Evolutionary conservation across 2,113 vertebrate genomes (phyloP).

Genomic region (Capricornis sumatraensis): DNA sequence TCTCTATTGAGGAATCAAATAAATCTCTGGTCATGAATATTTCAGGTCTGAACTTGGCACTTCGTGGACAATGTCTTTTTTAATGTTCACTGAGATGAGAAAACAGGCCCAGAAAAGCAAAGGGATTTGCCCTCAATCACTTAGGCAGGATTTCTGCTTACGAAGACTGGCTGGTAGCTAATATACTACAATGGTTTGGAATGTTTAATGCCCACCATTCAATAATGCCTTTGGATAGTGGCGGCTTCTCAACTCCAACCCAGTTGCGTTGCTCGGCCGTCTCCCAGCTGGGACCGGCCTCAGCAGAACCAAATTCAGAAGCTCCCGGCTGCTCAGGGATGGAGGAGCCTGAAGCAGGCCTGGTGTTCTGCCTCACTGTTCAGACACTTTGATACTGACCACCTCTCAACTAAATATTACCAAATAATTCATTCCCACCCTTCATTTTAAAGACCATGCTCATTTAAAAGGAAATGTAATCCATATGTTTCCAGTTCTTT

Average conservation of each 20-base stretch:
- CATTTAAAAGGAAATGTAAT: conserved; percentile 48
- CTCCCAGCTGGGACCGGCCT: not conserved
- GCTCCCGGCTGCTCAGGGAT: not conserved
- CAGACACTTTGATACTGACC: not conserved
- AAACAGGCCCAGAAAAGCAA: not conserved
- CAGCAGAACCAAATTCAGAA: not conserved
- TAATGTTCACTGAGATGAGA: not conserved
- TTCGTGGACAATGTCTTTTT: not conserved
- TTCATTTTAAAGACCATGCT: not conserved
- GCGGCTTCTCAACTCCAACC: not conserved
- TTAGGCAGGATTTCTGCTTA: not conserved
- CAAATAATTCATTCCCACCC: not conserved
- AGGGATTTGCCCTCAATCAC: not conserved
- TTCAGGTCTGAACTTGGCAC: not conserved
- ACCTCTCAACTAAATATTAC: not conserved
- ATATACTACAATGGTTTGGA: not conserved
- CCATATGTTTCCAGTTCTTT: conserved; percentile 27
- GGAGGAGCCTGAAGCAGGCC: not conserved
- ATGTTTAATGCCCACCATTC: not conserved
- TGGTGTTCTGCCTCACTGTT: not conserved
- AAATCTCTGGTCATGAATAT: not conserved
- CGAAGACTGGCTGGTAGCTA: not conserved
- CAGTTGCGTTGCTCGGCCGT: accelerated
- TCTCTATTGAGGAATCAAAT: not conserved
- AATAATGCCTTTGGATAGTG: not conserved